Evolutionary conservation across 2,113 vertebrate species (phyloP).

Genomic region (Jaculus jaculus): DNA sequence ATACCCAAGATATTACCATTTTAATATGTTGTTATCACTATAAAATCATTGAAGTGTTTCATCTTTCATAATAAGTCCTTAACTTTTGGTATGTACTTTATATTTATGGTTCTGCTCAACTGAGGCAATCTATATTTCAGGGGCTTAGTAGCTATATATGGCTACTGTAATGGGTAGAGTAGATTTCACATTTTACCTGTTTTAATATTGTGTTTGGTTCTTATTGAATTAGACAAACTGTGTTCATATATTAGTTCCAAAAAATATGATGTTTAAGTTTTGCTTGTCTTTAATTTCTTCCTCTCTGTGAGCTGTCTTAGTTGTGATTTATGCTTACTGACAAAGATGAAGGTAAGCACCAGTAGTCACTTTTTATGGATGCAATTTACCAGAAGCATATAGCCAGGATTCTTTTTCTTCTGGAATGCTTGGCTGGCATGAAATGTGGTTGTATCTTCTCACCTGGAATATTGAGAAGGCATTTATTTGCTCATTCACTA

Average conservation of each 20-base stretch:
- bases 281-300: neutral
- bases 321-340: neutral
- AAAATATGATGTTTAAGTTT: neutral
- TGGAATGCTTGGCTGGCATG: neutral
- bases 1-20: neutral
- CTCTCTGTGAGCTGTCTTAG: neutral
- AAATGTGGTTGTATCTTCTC: neutral
- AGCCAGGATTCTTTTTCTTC: neutral
- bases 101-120: conserved; percentile 20
- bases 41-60: neutral
- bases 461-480: neutral
- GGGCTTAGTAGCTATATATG: neutral
- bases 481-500: conserved; percentile 2
- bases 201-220: neutral
- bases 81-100: neutral
- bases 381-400: neutral
- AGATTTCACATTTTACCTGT: neutral
- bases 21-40: neutral
- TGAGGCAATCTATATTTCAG: conserved; percentile 36
- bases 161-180: neutral
- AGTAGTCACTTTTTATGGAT: neutral
- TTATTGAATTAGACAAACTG: neutral
- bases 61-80: neutral
- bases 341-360: neutral
- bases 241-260: neutral